A percentile compares a stretch with the other conserved stretches of the same genome.
Conservation (phyloP, 2,797 vertebrate species). For the Cottoperca gobio region DNA sequence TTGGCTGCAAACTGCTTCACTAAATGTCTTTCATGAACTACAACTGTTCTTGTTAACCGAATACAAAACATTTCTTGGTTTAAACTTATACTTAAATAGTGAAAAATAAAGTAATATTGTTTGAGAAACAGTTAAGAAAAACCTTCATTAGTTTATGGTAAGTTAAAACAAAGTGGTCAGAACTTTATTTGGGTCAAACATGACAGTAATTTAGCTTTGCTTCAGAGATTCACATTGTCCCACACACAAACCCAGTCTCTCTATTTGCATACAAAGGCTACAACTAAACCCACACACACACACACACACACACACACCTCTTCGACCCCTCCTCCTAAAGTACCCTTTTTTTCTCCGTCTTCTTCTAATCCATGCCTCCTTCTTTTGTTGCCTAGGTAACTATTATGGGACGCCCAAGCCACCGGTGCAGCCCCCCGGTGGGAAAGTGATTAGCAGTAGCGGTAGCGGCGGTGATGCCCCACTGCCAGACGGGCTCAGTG, state of each 20-base stretch:
- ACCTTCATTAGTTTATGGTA: neutral
- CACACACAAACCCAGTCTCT: conserved; percentile 28
- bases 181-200: conserved; percentile 13
- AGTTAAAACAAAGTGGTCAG: neutral
- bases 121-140: neutral
- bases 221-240: conserved; percentile 31
- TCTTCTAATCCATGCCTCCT: conserved; percentile 79
- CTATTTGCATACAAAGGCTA: conserved; percentile 72
- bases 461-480: conserved; percentile 90
- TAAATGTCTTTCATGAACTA: conserved; percentile 10
- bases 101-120: neutral
- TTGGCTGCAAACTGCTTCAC: conserved; percentile 10
- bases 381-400: conserved; percentile 95
- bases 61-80: neutral
- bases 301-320: conserved; percentile 18
- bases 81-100: neutral
- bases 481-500: conserved; percentile 87
- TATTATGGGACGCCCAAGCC: conserved; percentile 99
- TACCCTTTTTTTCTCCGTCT: conserved; percentile 40
- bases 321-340: conserved; percentile 57
- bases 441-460: conserved; percentile 93
- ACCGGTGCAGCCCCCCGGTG: conserved; percentile 95
- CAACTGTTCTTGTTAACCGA: neutral
- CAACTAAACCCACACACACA: conserved; percentile 22
- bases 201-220: conserved; percentile 7